Base-by-base conservation (phyloP, 2,113 vertebrate species). In the Seriola rivoliana region DNA sequence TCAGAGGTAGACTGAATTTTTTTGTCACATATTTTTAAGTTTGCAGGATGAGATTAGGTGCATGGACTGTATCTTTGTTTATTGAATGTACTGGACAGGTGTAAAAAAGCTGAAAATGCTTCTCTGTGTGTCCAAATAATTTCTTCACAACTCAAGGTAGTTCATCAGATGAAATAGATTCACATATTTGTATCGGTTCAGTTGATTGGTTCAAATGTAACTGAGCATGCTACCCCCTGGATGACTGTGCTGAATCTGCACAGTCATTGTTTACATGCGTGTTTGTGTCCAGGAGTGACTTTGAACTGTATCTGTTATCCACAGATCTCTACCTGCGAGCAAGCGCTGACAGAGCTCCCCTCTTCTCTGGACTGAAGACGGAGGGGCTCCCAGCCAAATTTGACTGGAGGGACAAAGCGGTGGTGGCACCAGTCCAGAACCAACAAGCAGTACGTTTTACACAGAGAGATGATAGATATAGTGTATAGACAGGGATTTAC, bases 351-450 rank as follows among this genome's bases (percentile, higher is more conserved):
- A 86, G 62, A 62, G 91, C 93, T 67, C 95, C 95, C 69, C 90
- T 57, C 84, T 97, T 96, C 73, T 2, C 64, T 34, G 88, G 92
- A 54, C 74, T 21, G 34, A 82, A 88, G 73, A 83, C 78, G 23
- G 67, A 85, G 4, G 75, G 86, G 65, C 92, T 97, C 80, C 97
- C 97, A 3, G 85, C 84, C 84, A 96, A 81, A 88, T 98, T 98
- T 94, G 97, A 99, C 92, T 98, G 97, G 97, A 96, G 97, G 68
- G 97, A 97, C 77, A 95, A 94, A 85, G 94, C 94, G 19, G 95
- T 95, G 52, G 95, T 98, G 66, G 96, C 95, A 4, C 89, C 90
- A 58, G 97, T 99, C 84, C 97, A 95, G 89, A 95, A 97, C 92
- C 97, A 99, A 84, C 78, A 93, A 89, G 89, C 87, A 48, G 98